phyloP scores from a whole-genome alignment of 2,113 vertebrate species.

The Asarcornis scutulata region DNA sequence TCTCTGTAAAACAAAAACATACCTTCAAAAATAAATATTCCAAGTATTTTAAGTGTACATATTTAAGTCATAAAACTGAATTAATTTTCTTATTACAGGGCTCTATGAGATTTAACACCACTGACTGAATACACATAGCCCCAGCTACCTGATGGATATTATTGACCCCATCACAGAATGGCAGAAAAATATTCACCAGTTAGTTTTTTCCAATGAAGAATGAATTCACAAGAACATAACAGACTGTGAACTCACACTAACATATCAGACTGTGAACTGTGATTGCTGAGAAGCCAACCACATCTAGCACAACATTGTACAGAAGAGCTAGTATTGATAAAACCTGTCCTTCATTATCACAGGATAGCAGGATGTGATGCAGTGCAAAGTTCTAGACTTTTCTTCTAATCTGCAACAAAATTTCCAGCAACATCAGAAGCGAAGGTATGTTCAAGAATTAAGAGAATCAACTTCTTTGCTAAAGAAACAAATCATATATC shows the following conservation, averaged over 20 bases:
- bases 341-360: background rate
- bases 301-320: background rate
- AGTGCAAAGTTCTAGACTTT: background rate
- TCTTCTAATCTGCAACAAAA: background rate
- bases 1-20: slow-evolving; percentile 78
- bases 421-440: background rate
- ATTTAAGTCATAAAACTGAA: background rate
- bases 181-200: background rate
- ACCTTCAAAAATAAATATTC: background rate
- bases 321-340: background rate
- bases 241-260: background rate
- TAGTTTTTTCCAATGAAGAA: background rate
- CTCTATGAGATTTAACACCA: background rate
- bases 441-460: background rate
- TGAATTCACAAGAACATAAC: background rate
- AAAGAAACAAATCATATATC: background rate
- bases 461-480: background rate
- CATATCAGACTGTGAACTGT: background rate
- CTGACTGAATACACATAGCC: background rate
- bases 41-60: background rate
- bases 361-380: too few relatives aligned
- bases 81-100: background rate
- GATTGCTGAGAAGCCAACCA: background rate
- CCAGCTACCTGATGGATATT: background rate
- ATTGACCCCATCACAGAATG: background rate